Base-by-base conservation (phyloP, 2,888 invertebrate genomes). In the Lycaena phlaeas region DNA sequence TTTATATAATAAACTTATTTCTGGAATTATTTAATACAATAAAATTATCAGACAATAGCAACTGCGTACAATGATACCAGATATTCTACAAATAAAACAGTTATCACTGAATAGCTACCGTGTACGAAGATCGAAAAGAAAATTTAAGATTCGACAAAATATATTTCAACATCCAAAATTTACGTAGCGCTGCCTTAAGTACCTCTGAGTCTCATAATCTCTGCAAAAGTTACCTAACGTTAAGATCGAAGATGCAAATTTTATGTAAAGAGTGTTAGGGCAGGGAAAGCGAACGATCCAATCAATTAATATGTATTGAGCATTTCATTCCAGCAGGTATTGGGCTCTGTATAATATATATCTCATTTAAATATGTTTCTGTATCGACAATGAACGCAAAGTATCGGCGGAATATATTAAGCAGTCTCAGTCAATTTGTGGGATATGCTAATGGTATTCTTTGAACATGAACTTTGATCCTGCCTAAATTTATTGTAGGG, bases 161-260 rank as follows among this genome's bases (percentile, higher is more conserved):
- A 63, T 59, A 61, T 60, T 61, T 56, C 57, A 59, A 57, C 52
- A 51, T 49, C 46, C 46, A 18, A 54, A 57, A 57, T 67, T 64
- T 60, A 58, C 59, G 54, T 50, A 56, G 54, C 52, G 48, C 55
- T 60, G 57, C 47, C 44, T 49, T 59, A 61, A 66, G 59, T 55
- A 52, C 52, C 50, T 45, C 48, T 43, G 50, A 53, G 55, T 50
- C 54, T 56, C 56, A 57, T 59, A 64, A 66, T 68, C 68, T 70
- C 65, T 68, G 66, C 57, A 51, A 49, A 61, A 66, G 64, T 65
- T 59, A 59, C 59, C 61, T 59, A 58, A 59, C 56, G 54, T 57
- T 52, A 50, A 59, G 61, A 74, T 77, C 76, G 75, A 77, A 78
- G 75, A 78, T 77, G 78, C 71, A 74, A 79, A 79, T 78, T 75